Conservation (phyloP, 2,113 vertebrate genomes). For the Psittacara wagleri region DNA sequence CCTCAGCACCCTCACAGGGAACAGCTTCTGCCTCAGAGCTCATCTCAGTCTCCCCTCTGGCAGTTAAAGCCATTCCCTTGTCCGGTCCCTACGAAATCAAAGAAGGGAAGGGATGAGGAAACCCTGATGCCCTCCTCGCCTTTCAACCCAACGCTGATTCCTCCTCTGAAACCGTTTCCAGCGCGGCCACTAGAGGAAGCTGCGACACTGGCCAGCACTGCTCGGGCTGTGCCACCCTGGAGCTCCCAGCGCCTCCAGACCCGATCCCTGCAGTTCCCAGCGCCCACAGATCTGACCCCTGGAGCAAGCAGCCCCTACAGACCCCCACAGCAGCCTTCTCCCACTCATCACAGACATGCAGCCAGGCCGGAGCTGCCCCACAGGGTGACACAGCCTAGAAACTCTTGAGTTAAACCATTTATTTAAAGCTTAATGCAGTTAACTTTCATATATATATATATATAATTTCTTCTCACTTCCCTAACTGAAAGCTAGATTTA, state of each 20-base stretch:
- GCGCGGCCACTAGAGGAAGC: constrained; percentile 55
- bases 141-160: neutral
- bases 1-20: neutral
- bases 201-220: neutral
- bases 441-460: neutral
- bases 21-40: neutral
- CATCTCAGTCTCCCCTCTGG: neutral
- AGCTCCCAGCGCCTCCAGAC: neutral
- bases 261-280: neutral
- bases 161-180: neutral
- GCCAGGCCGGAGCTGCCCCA: neutral
- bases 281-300: neutral
- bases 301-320: neutral
- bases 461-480: constrained; percentile 5
- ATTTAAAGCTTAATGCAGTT: constrained; percentile 6
- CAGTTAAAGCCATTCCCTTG: neutral
- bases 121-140: rapidly evolving
- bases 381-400: neutral
- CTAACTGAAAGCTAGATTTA: constrained; percentile 13
- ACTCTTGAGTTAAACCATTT: constrained; percentile 1
- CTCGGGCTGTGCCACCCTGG: neutral
- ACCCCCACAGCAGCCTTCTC: neutral
- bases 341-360: rapidly evolving
- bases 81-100: neutral
- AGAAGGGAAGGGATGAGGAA: neutral